These are phyloP conservation scores for Lepus americanus DNA, from an alignment of 2,113 vertebrate species.

Conservation along the genomic window DNA sequence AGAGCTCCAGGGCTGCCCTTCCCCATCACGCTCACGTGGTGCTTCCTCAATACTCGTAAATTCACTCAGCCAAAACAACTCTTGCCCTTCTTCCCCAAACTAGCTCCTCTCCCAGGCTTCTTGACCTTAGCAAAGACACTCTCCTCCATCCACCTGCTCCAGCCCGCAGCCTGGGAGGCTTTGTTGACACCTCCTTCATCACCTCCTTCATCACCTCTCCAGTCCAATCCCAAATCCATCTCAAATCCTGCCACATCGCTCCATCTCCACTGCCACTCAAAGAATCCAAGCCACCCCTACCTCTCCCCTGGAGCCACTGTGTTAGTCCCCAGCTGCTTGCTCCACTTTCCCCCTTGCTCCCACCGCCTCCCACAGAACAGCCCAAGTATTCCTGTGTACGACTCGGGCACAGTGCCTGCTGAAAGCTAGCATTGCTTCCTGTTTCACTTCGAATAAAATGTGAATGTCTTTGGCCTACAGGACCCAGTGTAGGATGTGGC, in stretches of 20 bases:
- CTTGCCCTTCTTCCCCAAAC: neutral
- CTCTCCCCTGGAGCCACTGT: neutral
- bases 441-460: constrained; percentile 13
- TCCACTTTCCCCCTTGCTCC: neutral
- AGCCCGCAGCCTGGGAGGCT: neutral
- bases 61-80: neutral
- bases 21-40: neutral
- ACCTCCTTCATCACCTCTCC: neutral
- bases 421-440: neutral
- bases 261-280: neutral
- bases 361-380: neutral
- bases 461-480: neutral
- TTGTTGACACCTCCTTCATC: neutral
- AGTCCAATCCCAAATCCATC: neutral
- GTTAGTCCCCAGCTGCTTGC: neutral
- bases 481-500: neutral
- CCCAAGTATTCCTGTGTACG: neutral
- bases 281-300: neutral
- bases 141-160: neutral
- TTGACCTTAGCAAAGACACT: neutral
- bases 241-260: neutral
- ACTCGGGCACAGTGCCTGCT: neutral
- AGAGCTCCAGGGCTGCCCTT: neutral
- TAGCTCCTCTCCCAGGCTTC: neutral
- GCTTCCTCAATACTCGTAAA: neutral